phyloP scores from a whole-genome alignment of 2,113 vertebrate species.

The Gorsachius goisagi region DNA sequence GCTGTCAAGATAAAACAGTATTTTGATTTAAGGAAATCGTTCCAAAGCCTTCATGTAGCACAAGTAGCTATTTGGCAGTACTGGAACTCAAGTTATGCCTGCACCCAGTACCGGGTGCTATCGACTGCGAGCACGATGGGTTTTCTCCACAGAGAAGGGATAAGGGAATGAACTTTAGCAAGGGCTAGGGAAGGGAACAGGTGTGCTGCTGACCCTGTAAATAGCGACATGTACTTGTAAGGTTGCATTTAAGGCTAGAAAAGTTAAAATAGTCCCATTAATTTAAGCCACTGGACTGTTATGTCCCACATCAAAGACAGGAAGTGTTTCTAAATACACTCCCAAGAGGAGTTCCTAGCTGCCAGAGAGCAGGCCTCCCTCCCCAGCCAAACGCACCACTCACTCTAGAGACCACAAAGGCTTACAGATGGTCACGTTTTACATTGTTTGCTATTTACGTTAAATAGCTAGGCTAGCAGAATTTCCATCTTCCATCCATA shows the following conservation, averaged over 20 bases:
- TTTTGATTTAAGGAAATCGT: neutral
- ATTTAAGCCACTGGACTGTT: neutral
- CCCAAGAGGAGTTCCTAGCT: neutral
- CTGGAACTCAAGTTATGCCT: conserved; percentile 10
- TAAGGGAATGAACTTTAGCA: neutral
- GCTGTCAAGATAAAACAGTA: conserved; percentile 2
- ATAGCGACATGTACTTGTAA: neutral
- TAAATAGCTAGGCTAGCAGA: neutral
- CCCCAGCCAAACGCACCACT: neutral
- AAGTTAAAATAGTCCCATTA: neutral
- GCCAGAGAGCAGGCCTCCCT: neutral
- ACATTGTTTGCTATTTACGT: neutral
- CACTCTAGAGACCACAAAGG: neutral
- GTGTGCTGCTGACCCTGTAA: neutral
- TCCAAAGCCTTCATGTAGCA: conserved; percentile 16
- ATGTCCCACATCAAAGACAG: neutral
- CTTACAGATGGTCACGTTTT: neutral
- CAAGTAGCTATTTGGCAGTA: neutral
- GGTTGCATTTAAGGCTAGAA: neutral
- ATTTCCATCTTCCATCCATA: neutral
- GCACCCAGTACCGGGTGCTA: neutral
- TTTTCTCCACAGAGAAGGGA: neutral
- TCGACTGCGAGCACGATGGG: neutral
- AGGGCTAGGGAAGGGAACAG: neutral
- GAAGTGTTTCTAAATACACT: neutral